phyloP scores from a whole-genome alignment of 2,888 invertebrate species.

The Drosophila colorata region DNA sequence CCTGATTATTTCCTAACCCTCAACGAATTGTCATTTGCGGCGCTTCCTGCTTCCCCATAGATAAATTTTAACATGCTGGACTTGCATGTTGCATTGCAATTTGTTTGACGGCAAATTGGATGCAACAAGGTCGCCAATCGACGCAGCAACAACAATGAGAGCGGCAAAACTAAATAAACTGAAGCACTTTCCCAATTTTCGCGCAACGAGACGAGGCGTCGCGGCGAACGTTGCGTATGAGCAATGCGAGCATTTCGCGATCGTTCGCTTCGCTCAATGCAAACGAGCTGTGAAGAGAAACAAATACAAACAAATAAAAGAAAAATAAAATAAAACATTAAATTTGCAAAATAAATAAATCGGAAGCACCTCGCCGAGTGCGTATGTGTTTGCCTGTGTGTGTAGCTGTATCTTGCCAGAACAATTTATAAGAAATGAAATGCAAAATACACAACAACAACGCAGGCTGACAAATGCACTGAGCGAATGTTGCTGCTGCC shows the following conservation, averaged over 20 bases:
- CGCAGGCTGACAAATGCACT: conserved; percentile 62
- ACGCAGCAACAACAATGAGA: conserved; percentile 21
- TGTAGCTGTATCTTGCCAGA: conserved; percentile 61
- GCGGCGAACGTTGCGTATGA: conserved; percentile 62
- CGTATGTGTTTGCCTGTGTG: conserved; percentile 22
- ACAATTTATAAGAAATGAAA: conserved; percentile 67
- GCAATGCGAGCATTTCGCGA: conserved; percentile 53
- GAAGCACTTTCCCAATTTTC: conserved; percentile 72
- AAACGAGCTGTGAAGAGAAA: conserved; percentile 43
- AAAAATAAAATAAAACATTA: conserved; percentile 16
- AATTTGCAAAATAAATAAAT: conserved; percentile 64
- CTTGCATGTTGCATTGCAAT: conserved; percentile 56
- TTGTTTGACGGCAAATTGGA: conserved; percentile 51
- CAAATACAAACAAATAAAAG: conserved; percentile 5
- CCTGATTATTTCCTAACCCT: conserved; percentile 45
- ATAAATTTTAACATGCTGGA: conserved; percentile 50
- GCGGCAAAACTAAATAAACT: conserved; percentile 18
- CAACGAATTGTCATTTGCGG: conserved; percentile 58
- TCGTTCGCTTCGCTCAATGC: conserved; percentile 52
- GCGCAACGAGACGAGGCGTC: conserved; percentile 3
- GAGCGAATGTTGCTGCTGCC: conserved; percentile 50
- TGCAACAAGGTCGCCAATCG: conserved; percentile 59
- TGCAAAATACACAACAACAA: conserved; percentile 29
- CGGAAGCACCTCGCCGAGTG: conserved; percentile 69
- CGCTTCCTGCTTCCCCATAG: conserved; percentile 75